These are phyloP conservation scores for Leptoclinus maculatus DNA, from an alignment of 2,797 vertebrate genomes.

Conservation along the genomic window DNA sequence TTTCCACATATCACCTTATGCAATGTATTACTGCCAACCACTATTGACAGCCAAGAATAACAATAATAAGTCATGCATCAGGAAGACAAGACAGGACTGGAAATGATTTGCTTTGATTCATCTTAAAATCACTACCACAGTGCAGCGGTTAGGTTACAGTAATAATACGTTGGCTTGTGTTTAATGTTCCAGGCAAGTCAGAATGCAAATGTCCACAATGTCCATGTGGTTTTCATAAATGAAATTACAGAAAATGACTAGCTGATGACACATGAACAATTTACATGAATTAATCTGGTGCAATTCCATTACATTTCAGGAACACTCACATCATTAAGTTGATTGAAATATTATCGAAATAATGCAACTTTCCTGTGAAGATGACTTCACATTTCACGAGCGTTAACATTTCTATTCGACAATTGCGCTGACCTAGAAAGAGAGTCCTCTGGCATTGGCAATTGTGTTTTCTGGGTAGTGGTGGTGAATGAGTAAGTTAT, in stretches of 20 bases:
- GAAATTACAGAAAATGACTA: not conserved
- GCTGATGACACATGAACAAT: not conserved
- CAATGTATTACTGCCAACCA: constrained; percentile 42
- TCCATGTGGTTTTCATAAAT: not conserved
- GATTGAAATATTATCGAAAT: not conserved
- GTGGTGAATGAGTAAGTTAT: not conserved
- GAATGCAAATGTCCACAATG: constrained; percentile 10
- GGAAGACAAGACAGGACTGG: constrained; percentile 16
- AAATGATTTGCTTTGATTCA: constrained; percentile 36
- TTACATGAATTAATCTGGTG: not conserved
- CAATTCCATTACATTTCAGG: not conserved
- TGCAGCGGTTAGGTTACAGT: constrained; percentile 21
- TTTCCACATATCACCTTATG: constrained; percentile 37
- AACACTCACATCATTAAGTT: not conserved
- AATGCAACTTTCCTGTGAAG: not conserved
- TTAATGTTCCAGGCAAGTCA: constrained; percentile 16
- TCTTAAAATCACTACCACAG: constrained; percentile 9
- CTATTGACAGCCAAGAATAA: constrained; percentile 44
- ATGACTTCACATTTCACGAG: not conserved
- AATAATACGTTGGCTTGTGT: constrained; percentile 19
- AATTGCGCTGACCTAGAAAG: not conserved
- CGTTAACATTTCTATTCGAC: constrained; percentile 3
- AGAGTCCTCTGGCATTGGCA: not conserved
- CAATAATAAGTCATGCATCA: constrained; percentile 18
- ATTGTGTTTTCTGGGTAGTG: constrained; percentile 2